These are phyloP conservation scores for Cirrhinus molitorella DNA, from an alignment of 2,797 vertebrate species.

Conservation along the genomic window DNA sequence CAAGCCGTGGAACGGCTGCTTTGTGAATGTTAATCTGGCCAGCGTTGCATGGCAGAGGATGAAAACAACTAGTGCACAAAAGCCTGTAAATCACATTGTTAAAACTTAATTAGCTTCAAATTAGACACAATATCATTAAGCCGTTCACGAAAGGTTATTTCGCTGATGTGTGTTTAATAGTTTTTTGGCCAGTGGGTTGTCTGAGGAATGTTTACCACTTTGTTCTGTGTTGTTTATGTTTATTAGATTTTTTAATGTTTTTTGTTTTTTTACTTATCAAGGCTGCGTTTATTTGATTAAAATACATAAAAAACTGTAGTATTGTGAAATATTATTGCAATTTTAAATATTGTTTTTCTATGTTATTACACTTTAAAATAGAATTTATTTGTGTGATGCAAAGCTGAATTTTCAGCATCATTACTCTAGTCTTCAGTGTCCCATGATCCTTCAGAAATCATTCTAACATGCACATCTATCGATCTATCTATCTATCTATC, in stretches of 20 bases:
- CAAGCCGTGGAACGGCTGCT: background rate
- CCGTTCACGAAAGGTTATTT: conserved; percentile 34
- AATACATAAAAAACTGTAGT: too few species aligned
- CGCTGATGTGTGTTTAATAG: conserved; percentile 43
- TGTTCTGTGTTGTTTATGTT: background rate
- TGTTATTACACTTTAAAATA: too few species aligned
- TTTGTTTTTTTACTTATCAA: too few species aligned
- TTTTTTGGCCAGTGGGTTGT: conserved; percentile 7
- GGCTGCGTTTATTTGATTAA: too few species aligned
- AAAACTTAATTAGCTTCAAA: conserved; percentile 54
- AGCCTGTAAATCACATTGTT: conserved; percentile 53
- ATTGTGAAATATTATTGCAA: too few species aligned
- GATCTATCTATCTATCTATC: too few species aligned
- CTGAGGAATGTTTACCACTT: background rate
- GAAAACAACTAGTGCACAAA: conserved; percentile 38
- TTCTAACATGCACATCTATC: too few species aligned
- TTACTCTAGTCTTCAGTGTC: too few species aligned
- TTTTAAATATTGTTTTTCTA: too few species aligned
- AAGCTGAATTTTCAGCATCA: too few species aligned
- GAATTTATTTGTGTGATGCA: too few species aligned
- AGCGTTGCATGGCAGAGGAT: conserved; percentile 35
- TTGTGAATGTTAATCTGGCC: conserved; percentile 50
- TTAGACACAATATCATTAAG: conserved; percentile 48
- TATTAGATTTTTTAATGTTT: background rate
- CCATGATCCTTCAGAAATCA: too few species aligned